A percentile compares a stretch with the other conserved stretches of the same genome.
These are phyloP conservation scores for Syrmaticus mikado DNA, from an alignment of 2,113 vertebrate genomes.

Conservation along the genomic window DNA sequence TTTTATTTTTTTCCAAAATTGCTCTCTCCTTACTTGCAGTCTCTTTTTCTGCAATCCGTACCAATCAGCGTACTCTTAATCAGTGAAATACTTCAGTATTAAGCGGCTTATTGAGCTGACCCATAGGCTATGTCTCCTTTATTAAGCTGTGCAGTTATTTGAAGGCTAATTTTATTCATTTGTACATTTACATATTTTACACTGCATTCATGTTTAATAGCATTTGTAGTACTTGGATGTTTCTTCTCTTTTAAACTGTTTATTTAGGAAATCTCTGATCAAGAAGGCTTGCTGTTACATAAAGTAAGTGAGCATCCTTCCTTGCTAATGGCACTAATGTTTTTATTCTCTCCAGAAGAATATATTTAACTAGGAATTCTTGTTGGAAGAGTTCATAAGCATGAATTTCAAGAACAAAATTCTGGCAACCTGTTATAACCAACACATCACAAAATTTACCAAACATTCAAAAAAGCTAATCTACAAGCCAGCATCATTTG, in stretches of 20 bases:
- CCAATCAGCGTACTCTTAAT: fast-evolving
- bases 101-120: not conserved
- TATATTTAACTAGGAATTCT: not conserved
- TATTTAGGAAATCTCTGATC: not conserved
- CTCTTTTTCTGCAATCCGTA: not conserved
- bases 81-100: not conserved
- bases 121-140: not conserved
- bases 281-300: not conserved
- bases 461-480: not conserved
- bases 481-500: not conserved
- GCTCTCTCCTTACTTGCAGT: not conserved
- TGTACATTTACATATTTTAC: not conserved
- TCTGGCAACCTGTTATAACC: not conserved
- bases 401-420: not conserved
- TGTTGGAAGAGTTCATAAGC: not conserved
- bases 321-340: not conserved
- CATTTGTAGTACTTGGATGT: not conserved
- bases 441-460: not conserved
- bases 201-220: not conserved
- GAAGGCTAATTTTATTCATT: not conserved
- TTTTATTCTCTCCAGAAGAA: not conserved
- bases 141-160: not conserved
- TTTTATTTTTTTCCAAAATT: not conserved
- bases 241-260: not conserved
- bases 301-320: not conserved